These are phyloP conservation scores for Thunnus albacares DNA, from an alignment of 2,797 vertebrate genomes.

Conservation along the genomic window DNA sequence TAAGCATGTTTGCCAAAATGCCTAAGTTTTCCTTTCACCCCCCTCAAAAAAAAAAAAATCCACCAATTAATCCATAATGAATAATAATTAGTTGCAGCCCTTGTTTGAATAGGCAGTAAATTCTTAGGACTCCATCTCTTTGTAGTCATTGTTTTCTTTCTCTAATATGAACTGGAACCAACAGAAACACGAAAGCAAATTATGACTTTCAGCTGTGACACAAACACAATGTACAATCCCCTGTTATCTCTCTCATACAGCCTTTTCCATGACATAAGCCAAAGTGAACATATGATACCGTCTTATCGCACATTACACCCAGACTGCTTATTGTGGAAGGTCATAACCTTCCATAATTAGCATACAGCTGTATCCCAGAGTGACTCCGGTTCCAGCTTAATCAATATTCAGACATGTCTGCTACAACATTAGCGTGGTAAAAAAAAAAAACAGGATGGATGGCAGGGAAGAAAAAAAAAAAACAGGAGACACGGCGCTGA, in stretches of 20 bases:
- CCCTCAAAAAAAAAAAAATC: neutral
- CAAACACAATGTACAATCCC: slow-evolving; percentile 32
- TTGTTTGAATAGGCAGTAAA: neutral
- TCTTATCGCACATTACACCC: slow-evolving; percentile 62
- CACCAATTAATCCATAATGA: neutral
- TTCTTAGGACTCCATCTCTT: neutral
- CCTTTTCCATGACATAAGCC: slow-evolving; percentile 55
- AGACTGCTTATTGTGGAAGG: slow-evolving; percentile 38
- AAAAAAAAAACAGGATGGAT: slow-evolving; percentile 13
- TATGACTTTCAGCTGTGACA: slow-evolving; percentile 16
- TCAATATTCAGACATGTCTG: slow-evolving; percentile 60
- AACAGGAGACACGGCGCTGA: slow-evolving; percentile 32
- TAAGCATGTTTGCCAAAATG: neutral
- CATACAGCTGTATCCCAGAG: slow-evolving; percentile 67
- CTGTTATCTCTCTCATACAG: slow-evolving; percentile 30
- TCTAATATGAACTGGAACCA: neutral
- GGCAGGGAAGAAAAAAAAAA: slow-evolving; percentile 17
- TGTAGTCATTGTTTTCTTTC: slow-evolving; percentile 21
- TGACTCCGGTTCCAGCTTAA: slow-evolving; percentile 34
- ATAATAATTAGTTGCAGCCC: neutral
- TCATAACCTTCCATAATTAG: slow-evolving; percentile 63
- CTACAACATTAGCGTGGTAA: slow-evolving; percentile 16
- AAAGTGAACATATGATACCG: slow-evolving; percentile 44
- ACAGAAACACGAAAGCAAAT: slow-evolving; percentile 21
- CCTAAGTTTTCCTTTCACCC: neutral